Conservation (phyloP, 2,113 vertebrate species). For the Aegotheles bennettii region DNA sequence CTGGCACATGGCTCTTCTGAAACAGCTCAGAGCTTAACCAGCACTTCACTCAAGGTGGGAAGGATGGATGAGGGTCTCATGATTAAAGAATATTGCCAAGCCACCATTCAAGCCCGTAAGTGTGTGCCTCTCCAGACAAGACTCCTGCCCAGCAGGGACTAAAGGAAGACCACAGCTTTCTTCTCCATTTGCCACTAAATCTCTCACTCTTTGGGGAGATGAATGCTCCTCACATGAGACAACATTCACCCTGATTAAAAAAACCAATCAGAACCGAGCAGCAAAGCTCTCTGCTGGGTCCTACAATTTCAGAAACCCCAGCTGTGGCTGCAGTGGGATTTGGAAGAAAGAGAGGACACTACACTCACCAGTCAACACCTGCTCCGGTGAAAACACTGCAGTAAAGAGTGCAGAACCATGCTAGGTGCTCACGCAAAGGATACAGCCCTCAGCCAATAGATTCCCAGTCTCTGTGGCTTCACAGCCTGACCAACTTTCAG, state of each 20-base stretch:
- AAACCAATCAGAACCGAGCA: background rate
- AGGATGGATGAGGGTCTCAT: background rate
- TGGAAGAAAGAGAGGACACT: background rate
- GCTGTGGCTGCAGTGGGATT: background rate
- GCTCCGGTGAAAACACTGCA: background rate
- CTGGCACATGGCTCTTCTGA: background rate
- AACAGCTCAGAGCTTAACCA: background rate
- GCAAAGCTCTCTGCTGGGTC: background rate
- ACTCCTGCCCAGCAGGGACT: background rate
- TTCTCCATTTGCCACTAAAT: background rate
- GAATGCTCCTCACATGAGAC: background rate
- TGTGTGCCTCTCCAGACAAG: background rate
- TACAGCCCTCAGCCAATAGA: background rate
- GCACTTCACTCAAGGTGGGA: background rate
- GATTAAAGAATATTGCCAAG: background rate
- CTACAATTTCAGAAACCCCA: background rate
- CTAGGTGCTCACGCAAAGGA: background rate
- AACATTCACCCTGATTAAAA: background rate
- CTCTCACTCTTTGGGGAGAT: background rate
- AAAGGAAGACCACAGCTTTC: background rate
- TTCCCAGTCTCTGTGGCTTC: background rate
- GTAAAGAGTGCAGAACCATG: background rate
- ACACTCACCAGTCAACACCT: accelerated
- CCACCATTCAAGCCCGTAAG: background rate
- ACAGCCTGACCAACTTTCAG: background rate